These are phyloP conservation scores for Cladopsammia gracilis DNA, from an alignment of 64 coral and sea anemone species.

Conservation along the genomic window DNA sequence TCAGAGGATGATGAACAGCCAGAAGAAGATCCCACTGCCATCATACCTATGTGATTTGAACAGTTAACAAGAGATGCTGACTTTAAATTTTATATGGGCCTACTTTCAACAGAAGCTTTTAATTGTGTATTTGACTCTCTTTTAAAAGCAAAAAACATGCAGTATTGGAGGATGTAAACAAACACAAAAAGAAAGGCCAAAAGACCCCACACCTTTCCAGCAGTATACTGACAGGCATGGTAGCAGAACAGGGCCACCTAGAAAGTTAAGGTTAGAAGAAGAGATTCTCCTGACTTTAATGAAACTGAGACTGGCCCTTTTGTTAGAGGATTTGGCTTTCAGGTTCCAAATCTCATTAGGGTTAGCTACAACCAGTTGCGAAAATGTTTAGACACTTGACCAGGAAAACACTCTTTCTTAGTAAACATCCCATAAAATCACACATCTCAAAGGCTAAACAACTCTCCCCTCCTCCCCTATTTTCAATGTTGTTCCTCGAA, in stretches of 20 bases:
- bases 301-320: conserved; percentile 4
- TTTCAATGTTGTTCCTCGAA: too few relatives aligned
- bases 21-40: background rate
- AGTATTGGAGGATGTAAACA: conserved; percentile 25
- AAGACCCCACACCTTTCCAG: too few relatives aligned
- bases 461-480: too few relatives aligned
- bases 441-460: too few relatives aligned
- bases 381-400: too few relatives aligned
- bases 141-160: conserved; percentile 31
- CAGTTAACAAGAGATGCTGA: conserved; percentile 19
- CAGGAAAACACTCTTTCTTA: too few relatives aligned
- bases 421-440: too few relatives aligned
- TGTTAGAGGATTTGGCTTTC: background rate
- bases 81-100: background rate
- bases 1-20: background rate
- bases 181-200: background rate
- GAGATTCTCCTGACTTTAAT: background rate
- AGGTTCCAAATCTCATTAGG: background rate
- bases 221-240: background rate
- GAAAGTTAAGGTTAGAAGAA: background rate
- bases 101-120: conserved; percentile 44
- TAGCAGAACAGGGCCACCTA: background rate
- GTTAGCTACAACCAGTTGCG: too few relatives aligned
- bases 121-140: conserved; percentile 38
- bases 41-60: background rate